Conservation (phyloP, 1,140 invertebrate species). For the Brachionus manjavacas region DNA sequence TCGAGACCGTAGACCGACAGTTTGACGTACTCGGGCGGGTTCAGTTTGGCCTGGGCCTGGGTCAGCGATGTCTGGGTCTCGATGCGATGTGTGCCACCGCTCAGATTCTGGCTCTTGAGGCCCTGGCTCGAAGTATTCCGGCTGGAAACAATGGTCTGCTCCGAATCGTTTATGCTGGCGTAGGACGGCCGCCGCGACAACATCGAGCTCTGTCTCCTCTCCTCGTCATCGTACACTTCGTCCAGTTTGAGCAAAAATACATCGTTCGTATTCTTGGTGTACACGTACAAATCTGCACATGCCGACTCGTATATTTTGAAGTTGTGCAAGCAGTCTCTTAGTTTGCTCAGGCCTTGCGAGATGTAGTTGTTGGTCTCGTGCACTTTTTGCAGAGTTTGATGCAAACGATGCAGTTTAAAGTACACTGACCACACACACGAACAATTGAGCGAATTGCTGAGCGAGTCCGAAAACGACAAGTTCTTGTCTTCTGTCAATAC, state of each 20-base stretch:
- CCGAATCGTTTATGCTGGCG: conserved; percentile 8
- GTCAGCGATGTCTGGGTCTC: neutral
- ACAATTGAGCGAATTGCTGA: neutral
- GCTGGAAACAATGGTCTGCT: neutral
- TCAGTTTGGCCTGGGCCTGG: neutral
- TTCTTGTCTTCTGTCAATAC: neutral
- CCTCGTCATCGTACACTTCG: neutral
- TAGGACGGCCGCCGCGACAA: neutral
- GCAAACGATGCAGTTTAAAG: conserved; percentile 42
- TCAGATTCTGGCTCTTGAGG: neutral
- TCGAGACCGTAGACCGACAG: conserved; percentile 9
- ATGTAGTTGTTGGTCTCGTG: neutral
- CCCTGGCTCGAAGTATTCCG: neutral
- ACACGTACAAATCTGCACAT: neutral
- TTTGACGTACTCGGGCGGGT: neutral
- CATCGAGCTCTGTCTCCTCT: neutral
- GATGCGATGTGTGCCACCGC: neutral
- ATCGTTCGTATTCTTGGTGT: neutral
- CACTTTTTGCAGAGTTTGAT: neutral
- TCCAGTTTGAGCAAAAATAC: conserved; percentile 29
- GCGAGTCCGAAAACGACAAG: neutral
- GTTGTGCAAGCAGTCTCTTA: conserved; percentile 26
- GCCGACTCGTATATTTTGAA: conserved; percentile 29
- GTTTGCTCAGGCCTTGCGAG: neutral
- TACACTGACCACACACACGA: conserved; percentile 16